Evolutionary conservation across 1,140 invertebrate genomes (phyloP).

Genomic region (Macrosteles quadrilineatus): DNA sequence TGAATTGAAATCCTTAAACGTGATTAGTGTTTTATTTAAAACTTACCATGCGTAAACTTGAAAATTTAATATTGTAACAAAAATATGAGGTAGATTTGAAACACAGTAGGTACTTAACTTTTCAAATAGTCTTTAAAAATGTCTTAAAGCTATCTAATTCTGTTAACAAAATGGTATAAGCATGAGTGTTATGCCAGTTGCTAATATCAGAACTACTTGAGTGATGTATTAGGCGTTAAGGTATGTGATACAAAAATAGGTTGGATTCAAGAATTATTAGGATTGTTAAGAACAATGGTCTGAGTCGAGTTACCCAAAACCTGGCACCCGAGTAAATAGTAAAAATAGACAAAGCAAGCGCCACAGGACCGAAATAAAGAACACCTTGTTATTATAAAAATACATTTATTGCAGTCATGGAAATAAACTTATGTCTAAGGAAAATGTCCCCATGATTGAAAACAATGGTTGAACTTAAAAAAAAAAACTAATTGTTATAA

Average conservation of each 20-base stretch:
- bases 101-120: no score
- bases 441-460: slow-evolving; percentile 10
- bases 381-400: slow-evolving; percentile 29
- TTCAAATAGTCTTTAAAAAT: no score
- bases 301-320: neutral
- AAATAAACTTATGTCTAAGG: slow-evolving; percentile 27
- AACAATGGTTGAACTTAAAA: no score
- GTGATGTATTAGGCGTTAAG: slow-evolving; percentile 15
- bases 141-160: no score
- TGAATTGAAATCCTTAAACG: no score
- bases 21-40: no score
- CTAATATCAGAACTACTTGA: neutral
- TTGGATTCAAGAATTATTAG: neutral
- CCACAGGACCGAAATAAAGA: neutral
- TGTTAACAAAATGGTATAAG: no score
- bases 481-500: no score
- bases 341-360: slow-evolving; percentile 24
- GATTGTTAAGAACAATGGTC: neutral
- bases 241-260: slow-evolving; percentile 10
- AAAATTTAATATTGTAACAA: no score
- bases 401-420: slow-evolving; percentile 33
- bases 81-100: no score
- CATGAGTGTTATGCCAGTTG: no score
- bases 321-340: neutral
- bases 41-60: no score